Evolutionary conservation across 2,797 vertebrate species (phyloP), one percentile per base, ranked within the genome.

Genomic region (Rhynchonycteris naso): DNA sequence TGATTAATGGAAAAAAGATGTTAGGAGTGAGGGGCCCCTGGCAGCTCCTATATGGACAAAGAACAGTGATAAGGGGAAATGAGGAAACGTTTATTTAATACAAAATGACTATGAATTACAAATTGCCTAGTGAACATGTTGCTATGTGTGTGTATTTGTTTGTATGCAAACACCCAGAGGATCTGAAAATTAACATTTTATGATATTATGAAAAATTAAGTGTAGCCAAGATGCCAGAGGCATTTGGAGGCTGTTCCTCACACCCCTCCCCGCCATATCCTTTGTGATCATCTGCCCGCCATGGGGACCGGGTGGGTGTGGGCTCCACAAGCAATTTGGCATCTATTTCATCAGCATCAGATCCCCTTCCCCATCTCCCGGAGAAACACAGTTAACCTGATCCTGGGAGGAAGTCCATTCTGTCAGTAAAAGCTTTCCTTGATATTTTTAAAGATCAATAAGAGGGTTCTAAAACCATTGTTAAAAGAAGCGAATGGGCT

Each of bases 391-490:
- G 63, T 50, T 66, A 87, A 80, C 47, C 21, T 35, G 69, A 35
- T 19, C 3, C 1, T 14, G 35, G 58, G 56, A 95, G 75, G 72
- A 54, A 71, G 59, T 35, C 63, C 22, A 22, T 83, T 84, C 61
- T 8, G 47, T 74, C 43, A 66, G n/a, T 83, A 72, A 95, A 95
- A 93, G 71, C 65, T 63, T 75, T 28, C 14, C 71, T 79, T 79
- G 93, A 66, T 13, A 26, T 94, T 88, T 88, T 74, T 85, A 95
- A 94, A 89, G 50, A 88, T 78, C 91, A 65, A 24, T 22, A 15
- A 72, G 75, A 93, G 87, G 69, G 56, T 87, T 80, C 18, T 95
- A 94, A 95, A 66, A 84, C 83, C 76, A 76, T 89, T 95, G 96
- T 38, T 35, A 79, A 92, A 91, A 89, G 85, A 92, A 83, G 47